These are phyloP conservation scores for Mobula hypostoma DNA, from an alignment of 2,113 vertebrate species.

Conservation along the genomic window DNA sequence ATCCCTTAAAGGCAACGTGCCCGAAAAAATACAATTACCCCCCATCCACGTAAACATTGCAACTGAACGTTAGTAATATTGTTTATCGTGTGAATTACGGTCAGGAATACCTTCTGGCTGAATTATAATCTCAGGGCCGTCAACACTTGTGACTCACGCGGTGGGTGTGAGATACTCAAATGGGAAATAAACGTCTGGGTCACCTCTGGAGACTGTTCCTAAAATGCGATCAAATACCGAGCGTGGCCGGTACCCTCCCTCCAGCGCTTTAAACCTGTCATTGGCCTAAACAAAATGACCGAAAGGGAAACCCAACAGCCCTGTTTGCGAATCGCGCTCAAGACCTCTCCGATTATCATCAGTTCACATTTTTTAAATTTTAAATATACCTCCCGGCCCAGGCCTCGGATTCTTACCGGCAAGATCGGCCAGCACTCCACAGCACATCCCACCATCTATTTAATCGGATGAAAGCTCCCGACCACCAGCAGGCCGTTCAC, in stretches of 20 bases:
- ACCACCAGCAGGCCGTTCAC: conserved; percentile 13
- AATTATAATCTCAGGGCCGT: neutral
- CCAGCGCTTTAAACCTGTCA: conserved; percentile 20
- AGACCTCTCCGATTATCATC: neutral
- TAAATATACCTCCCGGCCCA: neutral
- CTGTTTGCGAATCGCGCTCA: neutral
- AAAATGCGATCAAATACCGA: neutral
- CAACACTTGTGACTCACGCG: neutral
- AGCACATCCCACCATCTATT: conserved; percentile 13
- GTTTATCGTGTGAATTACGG: neutral
- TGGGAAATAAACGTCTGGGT: neutral
- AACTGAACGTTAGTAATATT: neutral
- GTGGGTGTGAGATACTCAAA: neutral
- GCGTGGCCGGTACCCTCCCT: neutral
- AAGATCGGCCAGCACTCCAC: neutral
- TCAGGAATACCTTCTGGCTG: neutral
- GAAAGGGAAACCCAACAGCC: neutral
- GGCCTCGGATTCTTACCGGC: neutral
- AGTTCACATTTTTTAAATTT: neutral
- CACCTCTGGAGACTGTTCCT: neutral
- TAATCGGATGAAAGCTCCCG: neutral
- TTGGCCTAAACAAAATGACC: conserved; percentile 10
- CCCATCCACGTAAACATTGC: neutral
- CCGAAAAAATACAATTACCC: neutral
- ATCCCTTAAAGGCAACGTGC: neutral